Percentiles rank a stretch among this genome's conserved stretches.
phyloP scores from a whole-genome alignment of 2,113 vertebrate species.

The Electrona antarctica region DNA sequence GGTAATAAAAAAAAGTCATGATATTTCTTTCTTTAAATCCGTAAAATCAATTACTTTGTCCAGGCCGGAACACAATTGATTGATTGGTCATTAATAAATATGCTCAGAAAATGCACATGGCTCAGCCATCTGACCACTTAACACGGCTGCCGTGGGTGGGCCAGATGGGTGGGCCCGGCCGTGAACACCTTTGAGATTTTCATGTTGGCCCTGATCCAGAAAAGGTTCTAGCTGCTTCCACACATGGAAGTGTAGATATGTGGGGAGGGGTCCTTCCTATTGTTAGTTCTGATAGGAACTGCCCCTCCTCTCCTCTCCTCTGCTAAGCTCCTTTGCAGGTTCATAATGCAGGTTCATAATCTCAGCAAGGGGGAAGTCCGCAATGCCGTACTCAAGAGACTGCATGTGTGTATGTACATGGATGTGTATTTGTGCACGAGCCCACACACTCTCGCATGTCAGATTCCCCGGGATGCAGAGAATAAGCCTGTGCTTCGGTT shows the following conservation, averaged over 20 bases:
- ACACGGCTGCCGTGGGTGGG: too few species aligned
- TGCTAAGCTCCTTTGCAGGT: slow-evolving; percentile 23
- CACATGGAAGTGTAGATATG: too few species aligned
- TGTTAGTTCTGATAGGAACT: slow-evolving; percentile 36
- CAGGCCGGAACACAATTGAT: too few species aligned
- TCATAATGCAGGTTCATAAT: slow-evolving; percentile 47
- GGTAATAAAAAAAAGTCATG: background rate
- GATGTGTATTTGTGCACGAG: slow-evolving; percentile 5
- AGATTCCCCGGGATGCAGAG: slow-evolving; percentile 49
- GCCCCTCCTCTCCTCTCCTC: slow-evolving; percentile 31
- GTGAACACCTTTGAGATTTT: too few species aligned
- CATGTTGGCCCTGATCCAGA: too few species aligned
- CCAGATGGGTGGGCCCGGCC: too few species aligned
- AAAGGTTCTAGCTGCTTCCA: too few species aligned
- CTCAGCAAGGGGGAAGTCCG: slow-evolving; percentile 55
- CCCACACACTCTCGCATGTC: slow-evolving; percentile 17
- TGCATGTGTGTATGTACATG: slow-evolving; percentile 2
- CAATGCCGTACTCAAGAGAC: slow-evolving; percentile 44
- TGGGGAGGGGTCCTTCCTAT: slow-evolving; percentile 46
- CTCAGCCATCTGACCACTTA: too few species aligned
- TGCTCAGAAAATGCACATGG: too few species aligned
- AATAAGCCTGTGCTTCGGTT: slow-evolving; percentile 71
- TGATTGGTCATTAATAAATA: too few species aligned
- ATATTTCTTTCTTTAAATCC: too few species aligned
- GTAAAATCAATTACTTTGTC: too few species aligned